Percentiles rank a stretch among this genome's conserved stretches.
Conservation (phyloP, 2,888 invertebrate genomes). For the Caenorhabditis imperialis region DNA sequence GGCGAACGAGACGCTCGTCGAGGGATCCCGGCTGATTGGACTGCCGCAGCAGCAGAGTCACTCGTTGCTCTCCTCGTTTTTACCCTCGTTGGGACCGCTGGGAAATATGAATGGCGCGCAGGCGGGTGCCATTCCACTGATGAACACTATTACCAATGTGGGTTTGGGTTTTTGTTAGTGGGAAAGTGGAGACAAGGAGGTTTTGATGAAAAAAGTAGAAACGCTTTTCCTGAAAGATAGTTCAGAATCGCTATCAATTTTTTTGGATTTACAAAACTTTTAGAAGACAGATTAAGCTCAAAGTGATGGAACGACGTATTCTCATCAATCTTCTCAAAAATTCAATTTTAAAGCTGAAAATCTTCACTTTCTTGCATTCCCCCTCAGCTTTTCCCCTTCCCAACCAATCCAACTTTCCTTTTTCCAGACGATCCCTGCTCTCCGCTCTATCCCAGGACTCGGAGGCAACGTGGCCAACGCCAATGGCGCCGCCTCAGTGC, state of each 20-base stretch:
- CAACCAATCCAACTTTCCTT: no score
- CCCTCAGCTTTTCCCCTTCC: no score
- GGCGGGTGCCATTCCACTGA: conserved; percentile 46
- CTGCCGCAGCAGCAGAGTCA: conserved; percentile 5
- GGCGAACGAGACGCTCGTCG: conserved; percentile 71
- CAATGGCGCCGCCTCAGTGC: conserved; percentile 43
- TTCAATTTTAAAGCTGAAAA: no score
- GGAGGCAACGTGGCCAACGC: conserved; percentile 7
- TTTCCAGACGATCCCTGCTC: conserved; percentile 65
- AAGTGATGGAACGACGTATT: no score
- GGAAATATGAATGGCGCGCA: conserved; percentile 16
- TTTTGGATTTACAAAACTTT: background rate
- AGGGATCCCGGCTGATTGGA: conserved; percentile 43
- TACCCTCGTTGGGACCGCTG: conserved; percentile 59
- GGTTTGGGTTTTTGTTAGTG: no score
- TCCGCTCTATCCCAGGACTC: conserved; percentile 67
- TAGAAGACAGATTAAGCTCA: no score
- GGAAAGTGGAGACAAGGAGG: no score
- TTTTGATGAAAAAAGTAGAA: no score
- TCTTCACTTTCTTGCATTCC: no score
- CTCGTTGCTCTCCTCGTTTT: conserved; percentile 60
- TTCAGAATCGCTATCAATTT: no score
- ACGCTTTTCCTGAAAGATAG: no score
- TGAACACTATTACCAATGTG: conserved; percentile 62
- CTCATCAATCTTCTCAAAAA: no score